These are phyloP conservation scores for Drosophila pegasa DNA, from an alignment of 2,888 invertebrate genomes.

Conservation along the genomic window DNA sequence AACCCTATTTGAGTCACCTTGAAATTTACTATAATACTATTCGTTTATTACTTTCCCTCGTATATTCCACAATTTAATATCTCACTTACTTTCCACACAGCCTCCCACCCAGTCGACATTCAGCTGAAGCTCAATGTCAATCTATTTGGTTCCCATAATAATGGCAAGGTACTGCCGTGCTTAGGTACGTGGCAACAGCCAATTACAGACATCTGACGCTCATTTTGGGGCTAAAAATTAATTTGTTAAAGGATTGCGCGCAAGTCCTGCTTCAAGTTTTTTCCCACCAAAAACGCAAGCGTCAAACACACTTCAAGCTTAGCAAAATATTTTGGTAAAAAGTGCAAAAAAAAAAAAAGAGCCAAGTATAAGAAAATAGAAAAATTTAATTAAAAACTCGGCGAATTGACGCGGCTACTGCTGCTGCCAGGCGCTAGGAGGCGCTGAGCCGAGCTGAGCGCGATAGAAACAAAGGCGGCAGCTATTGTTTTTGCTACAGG, in stretches of 20 bases:
- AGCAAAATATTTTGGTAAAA: slow-evolving; percentile 66
- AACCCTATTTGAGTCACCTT: neutral
- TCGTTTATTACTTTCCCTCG: neutral
- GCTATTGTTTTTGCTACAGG: slow-evolving; percentile 54
- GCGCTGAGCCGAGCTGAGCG: slow-evolving; percentile 32
- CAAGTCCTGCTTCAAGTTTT: slow-evolving; percentile 8
- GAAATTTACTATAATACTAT: neutral
- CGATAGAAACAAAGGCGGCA: slow-evolving; percentile 49
- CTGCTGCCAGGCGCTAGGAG: slow-evolving; percentile 50
- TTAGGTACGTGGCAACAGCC: slow-evolving; percentile 63
- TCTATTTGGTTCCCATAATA: slow-evolving; percentile 26
- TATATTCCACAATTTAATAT: neutral
- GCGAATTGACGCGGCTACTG: slow-evolving; percentile 25
- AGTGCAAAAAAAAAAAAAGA: slow-evolving; percentile 31
- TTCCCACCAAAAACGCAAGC: slow-evolving; percentile 20
- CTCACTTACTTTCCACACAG: neutral
- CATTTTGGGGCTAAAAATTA: slow-evolving; percentile 67
- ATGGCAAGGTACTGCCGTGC: slow-evolving; percentile 11
- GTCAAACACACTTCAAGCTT: slow-evolving; percentile 47
- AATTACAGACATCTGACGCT: slow-evolving; percentile 71
- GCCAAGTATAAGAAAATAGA: slow-evolving; percentile 14
- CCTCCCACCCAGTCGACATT: neutral
- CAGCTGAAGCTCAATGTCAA: slow-evolving; percentile 43
- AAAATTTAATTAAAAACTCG: slow-evolving; percentile 74
- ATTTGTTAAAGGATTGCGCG: slow-evolving; percentile 70